Evolutionary conservation across 2,113 vertebrate genomes (phyloP), one percentile per base, ranked within the genome.

Genomic region (Lota lota): DNA sequence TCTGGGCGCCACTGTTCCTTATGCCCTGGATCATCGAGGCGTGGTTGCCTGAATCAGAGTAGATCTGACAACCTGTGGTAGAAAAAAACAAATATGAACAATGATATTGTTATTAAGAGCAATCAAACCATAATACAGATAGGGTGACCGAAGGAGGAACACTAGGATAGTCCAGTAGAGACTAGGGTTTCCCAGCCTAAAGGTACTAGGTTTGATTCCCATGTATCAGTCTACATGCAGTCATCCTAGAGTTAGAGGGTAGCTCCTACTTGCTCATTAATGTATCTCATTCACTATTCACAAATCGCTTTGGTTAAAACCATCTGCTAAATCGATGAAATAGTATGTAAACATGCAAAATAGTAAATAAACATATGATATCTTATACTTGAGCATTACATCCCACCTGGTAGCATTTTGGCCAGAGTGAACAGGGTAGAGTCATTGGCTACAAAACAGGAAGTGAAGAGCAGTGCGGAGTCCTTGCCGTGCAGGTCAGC

Each of bases 1-100:
- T 96, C 21, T 94, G 93, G 59, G 92, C 96, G 0, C 93, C 87
- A 18, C 96, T 99, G 85, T 97, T 99, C 2, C 94, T 85, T 74
- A 96, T 96, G 3, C 95, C 95, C 76, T 97, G 94, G 76, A 97
- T 98, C 95, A 98, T 95, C n/a, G 95, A 98, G 22, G 93, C 95
- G n/a, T 98, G 95, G 84, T 97, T 98, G 21, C 95, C 93, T 36
- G 94, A 83, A 54, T 98, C 95, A 0, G 97, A 98, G 85, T 97
- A 98, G 68, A 98, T 94, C 87, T 97, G 95, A 79, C 95, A 98
- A 22, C 93, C 95, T 97, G 77, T 1, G 85, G 54, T 5, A 18
- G 8, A 57, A 24, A 15, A 57, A 17, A 7, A 51, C n/a, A n/a
- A 59, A 19, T 17, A 54, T 47, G 8, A 47, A 47, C 12, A 47